phyloP scores from a whole-genome alignment of 1,140 invertebrate genomes.

The Drepana arcuata region DNA sequence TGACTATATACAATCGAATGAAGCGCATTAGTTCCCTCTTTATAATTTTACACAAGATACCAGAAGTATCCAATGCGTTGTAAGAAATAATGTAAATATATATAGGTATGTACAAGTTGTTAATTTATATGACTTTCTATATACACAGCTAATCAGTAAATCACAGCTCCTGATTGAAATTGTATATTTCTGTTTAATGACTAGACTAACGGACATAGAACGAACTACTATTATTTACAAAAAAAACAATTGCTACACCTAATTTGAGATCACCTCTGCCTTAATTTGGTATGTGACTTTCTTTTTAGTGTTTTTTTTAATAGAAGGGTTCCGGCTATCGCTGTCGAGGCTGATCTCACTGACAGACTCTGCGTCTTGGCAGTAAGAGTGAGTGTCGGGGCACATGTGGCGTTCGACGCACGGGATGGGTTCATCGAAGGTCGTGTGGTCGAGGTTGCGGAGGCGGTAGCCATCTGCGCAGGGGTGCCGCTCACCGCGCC shows the following conservation, averaged over 20 bases:
- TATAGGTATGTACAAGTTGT: too few relatives aligned
- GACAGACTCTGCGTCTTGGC: slow-evolving; percentile 50
- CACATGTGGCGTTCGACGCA: slow-evolving; percentile 45
- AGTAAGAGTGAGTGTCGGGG: slow-evolving; percentile 25
- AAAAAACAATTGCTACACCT: too few relatives aligned
- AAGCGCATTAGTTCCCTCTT: too few relatives aligned
- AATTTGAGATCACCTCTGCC: slow-evolving; percentile 55
- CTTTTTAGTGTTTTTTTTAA: slow-evolving; percentile 42
- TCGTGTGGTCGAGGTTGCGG: slow-evolving; percentile 31
- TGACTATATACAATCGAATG: too few relatives aligned
- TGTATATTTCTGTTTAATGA: too few relatives aligned
- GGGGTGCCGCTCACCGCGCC: slow-evolving; percentile 27
- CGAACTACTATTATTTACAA: too few relatives aligned
- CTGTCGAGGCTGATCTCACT: slow-evolving; percentile 58
- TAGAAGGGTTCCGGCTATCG: slow-evolving; percentile 49
- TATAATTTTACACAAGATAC: too few relatives aligned
- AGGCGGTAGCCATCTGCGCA: slow-evolving; percentile 33
- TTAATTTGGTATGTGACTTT: slow-evolving; percentile 60
- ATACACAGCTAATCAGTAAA: too few relatives aligned
- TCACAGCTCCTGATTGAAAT: slow-evolving; percentile 65
- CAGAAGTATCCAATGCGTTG: too few relatives aligned
- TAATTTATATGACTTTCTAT: too few relatives aligned
- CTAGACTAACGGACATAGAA: slow-evolving; percentile 25
- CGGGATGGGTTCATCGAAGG: slow-evolving; percentile 39
- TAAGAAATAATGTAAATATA: too few relatives aligned